A percentile compares a stretch with the other conserved stretches of the same genome.
These are phyloP conservation scores for Chelon labrosus DNA, from an alignment of 2,797 vertebrate species.

Conservation along the genomic window DNA sequence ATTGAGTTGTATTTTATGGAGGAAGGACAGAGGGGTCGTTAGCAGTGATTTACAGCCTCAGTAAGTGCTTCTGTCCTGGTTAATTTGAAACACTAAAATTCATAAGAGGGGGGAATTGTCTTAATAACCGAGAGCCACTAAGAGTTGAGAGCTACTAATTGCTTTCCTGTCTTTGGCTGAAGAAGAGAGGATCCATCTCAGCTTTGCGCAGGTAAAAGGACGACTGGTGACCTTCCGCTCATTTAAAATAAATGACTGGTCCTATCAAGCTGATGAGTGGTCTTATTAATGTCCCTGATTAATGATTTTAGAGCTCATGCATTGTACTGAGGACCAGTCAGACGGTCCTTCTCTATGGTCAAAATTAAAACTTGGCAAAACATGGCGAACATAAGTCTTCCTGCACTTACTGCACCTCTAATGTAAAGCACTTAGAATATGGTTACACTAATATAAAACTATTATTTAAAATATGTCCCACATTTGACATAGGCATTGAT, in stretches of 20 bases:
- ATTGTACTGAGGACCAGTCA: not conserved
- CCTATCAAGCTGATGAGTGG: not conserved
- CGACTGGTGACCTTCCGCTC: slow-evolving; percentile 31
- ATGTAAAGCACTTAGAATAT: not conserved
- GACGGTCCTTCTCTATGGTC: not conserved
- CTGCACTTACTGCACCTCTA: not conserved
- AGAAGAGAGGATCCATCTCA: slow-evolving; percentile 31
- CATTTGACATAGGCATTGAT: no score
- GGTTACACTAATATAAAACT: no score
- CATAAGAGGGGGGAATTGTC: slow-evolving; percentile 54
- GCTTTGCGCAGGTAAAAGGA: slow-evolving; percentile 27
- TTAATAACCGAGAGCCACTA: slow-evolving; percentile 53
- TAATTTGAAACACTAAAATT: slow-evolving; percentile 61
- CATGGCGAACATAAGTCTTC: not conserved
- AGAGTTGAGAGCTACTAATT: slow-evolving; percentile 41
- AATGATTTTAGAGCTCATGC: slow-evolving; percentile 1
- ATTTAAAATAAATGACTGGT: slow-evolving; percentile 17
- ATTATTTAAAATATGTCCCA: no score
- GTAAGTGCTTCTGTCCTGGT: slow-evolving; percentile 40
- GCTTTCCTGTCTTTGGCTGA: slow-evolving; percentile 27
- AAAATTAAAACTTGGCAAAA: not conserved
- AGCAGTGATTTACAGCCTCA: slow-evolving; percentile 52
- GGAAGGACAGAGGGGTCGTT: slow-evolving; percentile 39
- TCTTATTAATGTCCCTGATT: not conserved
- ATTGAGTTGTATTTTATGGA: slow-evolving; percentile 60